phyloP scores from a whole-genome alignment of 2,113 vertebrate genomes.

The Promerops cafer region DNA sequence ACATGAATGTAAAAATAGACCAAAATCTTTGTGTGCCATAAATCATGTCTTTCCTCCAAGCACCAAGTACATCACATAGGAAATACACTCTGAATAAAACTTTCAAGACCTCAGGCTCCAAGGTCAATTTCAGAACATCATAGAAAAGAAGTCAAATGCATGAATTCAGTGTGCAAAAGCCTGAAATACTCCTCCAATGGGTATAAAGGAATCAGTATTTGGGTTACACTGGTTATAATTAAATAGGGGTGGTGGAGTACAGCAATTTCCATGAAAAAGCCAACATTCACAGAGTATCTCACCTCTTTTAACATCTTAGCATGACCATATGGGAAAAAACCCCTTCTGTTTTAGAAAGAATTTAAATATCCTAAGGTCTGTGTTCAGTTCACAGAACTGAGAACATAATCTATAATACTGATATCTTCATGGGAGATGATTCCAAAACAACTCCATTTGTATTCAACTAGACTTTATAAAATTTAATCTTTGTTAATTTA shows the following conservation, averaged over 20 bases:
- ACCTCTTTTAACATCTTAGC: neutral
- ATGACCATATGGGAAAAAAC: neutral
- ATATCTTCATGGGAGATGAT: neutral
- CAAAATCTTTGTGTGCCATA: neutral
- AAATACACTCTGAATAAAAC: conserved; percentile 5
- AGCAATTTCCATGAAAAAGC: neutral
- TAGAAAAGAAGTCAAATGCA: neutral
- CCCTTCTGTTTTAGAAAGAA: neutral
- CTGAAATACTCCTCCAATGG: neutral
- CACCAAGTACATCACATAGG: neutral
- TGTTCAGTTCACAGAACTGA: neutral
- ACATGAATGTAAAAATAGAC: neutral
- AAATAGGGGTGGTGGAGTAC: neutral
- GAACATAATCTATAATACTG: neutral
- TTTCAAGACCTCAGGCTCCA: neutral
- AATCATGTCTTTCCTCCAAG: neutral
- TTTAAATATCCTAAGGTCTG: neutral
- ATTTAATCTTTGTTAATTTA: neutral
- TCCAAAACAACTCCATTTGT: neutral
- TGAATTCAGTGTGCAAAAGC: neutral
- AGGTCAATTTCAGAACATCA: neutral
- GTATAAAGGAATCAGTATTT: neutral
- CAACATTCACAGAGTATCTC: neutral
- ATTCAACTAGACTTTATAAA: neutral
- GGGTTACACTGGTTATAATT: neutral